Conservation (phyloP, 2,797 vertebrate genomes). For the Alcedo quadribrachys region DNA sequence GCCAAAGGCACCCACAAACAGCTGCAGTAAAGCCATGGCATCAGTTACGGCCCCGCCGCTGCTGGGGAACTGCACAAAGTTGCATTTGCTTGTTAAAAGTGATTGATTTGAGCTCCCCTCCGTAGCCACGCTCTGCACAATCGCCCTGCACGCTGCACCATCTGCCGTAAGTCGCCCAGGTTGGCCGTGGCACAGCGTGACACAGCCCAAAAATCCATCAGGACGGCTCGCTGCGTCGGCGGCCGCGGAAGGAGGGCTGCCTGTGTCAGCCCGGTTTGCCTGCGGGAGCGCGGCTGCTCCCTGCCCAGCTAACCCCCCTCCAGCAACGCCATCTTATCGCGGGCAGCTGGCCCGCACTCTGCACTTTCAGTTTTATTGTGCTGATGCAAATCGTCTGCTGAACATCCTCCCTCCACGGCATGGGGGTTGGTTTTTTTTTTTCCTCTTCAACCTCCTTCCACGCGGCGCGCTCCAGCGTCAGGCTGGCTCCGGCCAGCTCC, state of each 20-base stretch:
- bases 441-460: conserved; percentile 30
- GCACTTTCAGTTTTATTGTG: conserved; percentile 45
- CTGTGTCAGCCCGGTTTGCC: neutral
- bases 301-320: conserved; percentile 36
- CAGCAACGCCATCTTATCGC: conserved; percentile 62
- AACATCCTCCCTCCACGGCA: conserved; percentile 50
- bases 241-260: neutral
- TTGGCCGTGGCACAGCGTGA: neutral
- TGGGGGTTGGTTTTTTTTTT: neutral
- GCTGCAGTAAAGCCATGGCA: conserved; percentile 48
- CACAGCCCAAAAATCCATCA: conserved; percentile 31
- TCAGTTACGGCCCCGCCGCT: conserved; percentile 20
- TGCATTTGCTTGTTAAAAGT: conserved; percentile 43
- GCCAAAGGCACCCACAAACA: conserved; percentile 49
- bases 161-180: conserved; percentile 19
- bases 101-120: conserved; percentile 7
- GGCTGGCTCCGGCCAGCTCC: conserved; percentile 58
- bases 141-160: neutral
- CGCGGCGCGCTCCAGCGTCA: neutral
- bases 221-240: neutral
- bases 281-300: neutral
- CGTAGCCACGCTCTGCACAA: rapidly evolving
- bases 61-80: conserved; percentile 12
- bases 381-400: conserved; percentile 52
- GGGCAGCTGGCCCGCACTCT: conserved; percentile 7